Evolutionary conservation across 92 coral and sea anemone genomes (phyloP), one percentile per base, ranked within the genome.

Genomic region (Bergia sp.): DNA sequence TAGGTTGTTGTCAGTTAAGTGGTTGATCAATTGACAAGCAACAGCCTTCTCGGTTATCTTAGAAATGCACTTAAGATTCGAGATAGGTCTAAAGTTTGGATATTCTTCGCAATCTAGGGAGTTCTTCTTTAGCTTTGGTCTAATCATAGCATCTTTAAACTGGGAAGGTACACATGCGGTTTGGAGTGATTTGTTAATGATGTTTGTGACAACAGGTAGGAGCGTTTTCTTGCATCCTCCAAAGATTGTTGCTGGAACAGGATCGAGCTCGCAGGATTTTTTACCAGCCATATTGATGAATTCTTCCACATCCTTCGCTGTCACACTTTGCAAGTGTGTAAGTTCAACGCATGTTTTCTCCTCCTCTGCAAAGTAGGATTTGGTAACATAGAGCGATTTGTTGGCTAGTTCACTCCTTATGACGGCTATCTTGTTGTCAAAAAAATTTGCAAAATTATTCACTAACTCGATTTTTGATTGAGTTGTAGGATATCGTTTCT

Each of bases 261-360:
- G 92, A 45, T 85, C 89, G 44, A 89, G 89, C 6, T 82, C 89
- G 37, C 91, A 89, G 29, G 91, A 89, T 44, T 83, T 83, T 82
- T 42, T 21, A 77, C 90, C 39, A 82, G 3, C 41, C 10, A 3
- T 20, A 44, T 81, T 44, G 49, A 81, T 69, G 69, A 81, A 23
- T n/a, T 81, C 41, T 20, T 61, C 44, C 20, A 82, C 74, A 8
- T n/a, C 76, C 47, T 61, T 43, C 45, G 18, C 86, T 66, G 85
- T 81, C 18, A 61, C 76, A 36, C 36, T 58, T 82, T 82, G 74
- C 23, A 82, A 82, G 16, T 37, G 44, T 64, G 53, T 82, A 23
- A 61, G 74, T 50, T 57, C 86, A 45, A 69, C 43, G 29, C 61
- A 73, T 58, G 76, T 37, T 73, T 4, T 13, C 76, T 4, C 29